A percentile compares a stretch with the other conserved stretches of the same genome.
phyloP scores from a whole-genome alignment of 2,888 invertebrate species.

The Drosophila algonquin region DNA sequence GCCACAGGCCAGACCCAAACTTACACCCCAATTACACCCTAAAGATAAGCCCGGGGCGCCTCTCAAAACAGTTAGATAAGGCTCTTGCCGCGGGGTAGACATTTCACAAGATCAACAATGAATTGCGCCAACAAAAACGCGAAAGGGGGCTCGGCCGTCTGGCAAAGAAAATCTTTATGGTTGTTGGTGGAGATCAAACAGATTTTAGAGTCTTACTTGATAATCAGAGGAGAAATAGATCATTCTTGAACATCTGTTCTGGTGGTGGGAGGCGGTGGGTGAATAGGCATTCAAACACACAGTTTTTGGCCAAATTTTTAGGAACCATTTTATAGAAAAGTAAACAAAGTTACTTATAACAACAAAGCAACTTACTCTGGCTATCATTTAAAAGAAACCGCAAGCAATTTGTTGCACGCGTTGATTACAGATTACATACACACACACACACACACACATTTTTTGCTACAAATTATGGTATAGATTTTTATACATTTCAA shows the following conservation, averaged over 20 bases:
- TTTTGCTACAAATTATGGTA: too few species aligned
- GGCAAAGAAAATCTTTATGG: background rate
- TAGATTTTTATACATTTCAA: background rate
- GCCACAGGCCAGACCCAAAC: background rate
- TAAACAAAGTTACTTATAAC: too few species aligned
- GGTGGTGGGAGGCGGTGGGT: background rate
- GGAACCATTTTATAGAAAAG: too few species aligned
- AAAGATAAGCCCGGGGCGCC: background rate
- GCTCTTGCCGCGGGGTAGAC: background rate
- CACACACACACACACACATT: too few species aligned
- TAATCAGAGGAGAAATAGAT: background rate
- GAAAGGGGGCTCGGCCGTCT: background rate
- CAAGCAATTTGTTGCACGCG: too few species aligned
- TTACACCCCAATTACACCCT: background rate
- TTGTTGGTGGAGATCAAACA: background rate
- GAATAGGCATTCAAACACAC: too few species aligned
- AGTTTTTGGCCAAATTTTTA: too few species aligned
- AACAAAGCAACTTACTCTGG: too few species aligned
- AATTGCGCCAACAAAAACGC: background rate
- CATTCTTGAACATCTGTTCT: background rate
- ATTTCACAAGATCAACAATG: background rate
- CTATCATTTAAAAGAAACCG: too few species aligned
- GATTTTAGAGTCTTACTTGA: background rate
- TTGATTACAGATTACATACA: too few species aligned
- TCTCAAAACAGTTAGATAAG: background rate